A percentile compares a stretch with the other conserved stretches of the same genome.
These are phyloP conservation scores for Sebastes fasciatus DNA, from an alignment of 2,113 vertebrate species.

Conservation along the genomic window DNA sequence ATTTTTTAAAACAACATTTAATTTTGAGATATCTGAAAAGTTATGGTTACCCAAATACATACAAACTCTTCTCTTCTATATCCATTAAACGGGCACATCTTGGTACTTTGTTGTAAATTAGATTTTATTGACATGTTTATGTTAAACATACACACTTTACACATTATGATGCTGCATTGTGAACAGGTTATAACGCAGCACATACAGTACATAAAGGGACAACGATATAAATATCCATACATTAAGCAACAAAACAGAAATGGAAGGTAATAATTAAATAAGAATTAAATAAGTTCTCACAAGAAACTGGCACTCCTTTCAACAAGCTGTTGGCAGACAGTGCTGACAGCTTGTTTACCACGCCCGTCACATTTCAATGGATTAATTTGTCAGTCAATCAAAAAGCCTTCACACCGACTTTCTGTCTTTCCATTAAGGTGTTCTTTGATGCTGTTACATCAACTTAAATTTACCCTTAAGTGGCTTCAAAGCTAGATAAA, in stretches of 20 bases:
- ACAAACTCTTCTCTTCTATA: background rate
- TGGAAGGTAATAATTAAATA: background rate
- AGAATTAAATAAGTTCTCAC: background rate
- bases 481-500: background rate
- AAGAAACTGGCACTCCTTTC: background rate
- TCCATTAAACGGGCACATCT: background rate
- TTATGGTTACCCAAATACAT: background rate
- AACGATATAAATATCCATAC: background rate
- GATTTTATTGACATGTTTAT: background rate
- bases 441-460: background rate
- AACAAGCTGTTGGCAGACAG: background rate
- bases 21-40: background rate
- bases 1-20: background rate
- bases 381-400: background rate
- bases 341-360: background rate
- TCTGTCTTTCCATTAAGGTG: conserved; percentile 16
- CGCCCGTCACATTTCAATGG: background rate
- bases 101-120: background rate
- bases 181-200: background rate
- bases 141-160: background rate
- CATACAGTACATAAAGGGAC: background rate
- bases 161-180: background rate
- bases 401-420: background rate
- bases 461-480: background rate
- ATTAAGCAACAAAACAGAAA: background rate